Percentiles rank a stretch among this genome's conserved stretches.
These are phyloP conservation scores for Salvelinus fontinalis DNA, from an alignment of 2,113 vertebrate genomes.

Conservation along the genomic window DNA sequence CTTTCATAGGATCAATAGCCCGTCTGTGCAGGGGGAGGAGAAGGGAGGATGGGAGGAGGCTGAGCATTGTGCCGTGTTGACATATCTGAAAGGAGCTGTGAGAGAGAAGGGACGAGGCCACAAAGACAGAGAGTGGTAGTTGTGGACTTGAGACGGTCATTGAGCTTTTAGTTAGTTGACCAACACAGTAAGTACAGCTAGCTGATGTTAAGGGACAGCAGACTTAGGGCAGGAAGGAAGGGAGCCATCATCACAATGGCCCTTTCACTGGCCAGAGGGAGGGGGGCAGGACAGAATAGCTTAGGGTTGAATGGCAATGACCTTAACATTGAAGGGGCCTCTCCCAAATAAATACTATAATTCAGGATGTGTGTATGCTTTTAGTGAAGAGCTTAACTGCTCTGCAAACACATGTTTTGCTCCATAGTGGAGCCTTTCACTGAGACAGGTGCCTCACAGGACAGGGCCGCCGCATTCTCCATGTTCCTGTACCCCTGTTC, in stretches of 20 bases:
- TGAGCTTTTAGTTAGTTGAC: constrained; percentile 56
- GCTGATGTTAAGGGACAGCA: constrained; percentile 33
- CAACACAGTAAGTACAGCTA: constrained; percentile 49
- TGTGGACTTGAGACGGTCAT: constrained; percentile 37
- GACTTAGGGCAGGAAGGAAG: constrained; percentile 57
- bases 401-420: constrained; percentile 73
- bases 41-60: constrained; percentile 7
- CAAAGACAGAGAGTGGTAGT: constrained; percentile 49
- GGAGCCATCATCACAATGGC: constrained; percentile 33
- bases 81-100: constrained; percentile 53
- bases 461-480: constrained; percentile 19
- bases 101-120: constrained; percentile 30
- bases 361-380: constrained; percentile 46
- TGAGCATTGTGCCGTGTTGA: constrained; percentile 50
- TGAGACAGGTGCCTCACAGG: constrained; percentile 70
- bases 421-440: constrained; percentile 75
- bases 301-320: constrained; percentile 43
- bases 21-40: constrained; percentile 37
- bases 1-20: constrained; percentile 52
- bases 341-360: constrained; percentile 55
- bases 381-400: constrained; percentile 60
- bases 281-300: constrained; percentile 29
- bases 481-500: constrained; percentile 55
- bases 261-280: constrained; percentile 26
- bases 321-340: constrained; percentile 52